phyloP scores from a whole-genome alignment of 2,113 vertebrate species.

The Ariopsis seemanni region DNA sequence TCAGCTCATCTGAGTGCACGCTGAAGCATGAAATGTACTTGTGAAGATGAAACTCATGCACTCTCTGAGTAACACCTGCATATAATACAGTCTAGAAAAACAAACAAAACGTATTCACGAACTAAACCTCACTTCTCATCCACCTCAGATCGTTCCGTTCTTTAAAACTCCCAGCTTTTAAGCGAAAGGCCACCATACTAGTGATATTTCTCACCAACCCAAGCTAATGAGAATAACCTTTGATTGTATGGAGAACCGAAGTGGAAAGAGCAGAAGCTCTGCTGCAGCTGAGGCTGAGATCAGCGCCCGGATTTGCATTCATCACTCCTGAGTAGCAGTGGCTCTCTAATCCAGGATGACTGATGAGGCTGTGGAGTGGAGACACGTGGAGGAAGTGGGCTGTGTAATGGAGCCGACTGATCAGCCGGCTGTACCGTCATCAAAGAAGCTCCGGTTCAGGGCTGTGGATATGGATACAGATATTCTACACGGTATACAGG shows the following conservation, averaged over 20 bases:
- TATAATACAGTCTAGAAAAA: not conserved
- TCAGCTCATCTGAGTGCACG: not conserved
- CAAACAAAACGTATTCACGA: not conserved
- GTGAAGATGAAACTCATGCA: not conserved
- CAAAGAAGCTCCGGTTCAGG: conserved; percentile 13
- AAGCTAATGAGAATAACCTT: conserved; percentile 55
- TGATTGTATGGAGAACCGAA: conserved; percentile 27
- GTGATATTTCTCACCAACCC: conserved; percentile 18
- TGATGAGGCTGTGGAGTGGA: conserved; percentile 49
- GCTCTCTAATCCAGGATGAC: conserved; percentile 37
- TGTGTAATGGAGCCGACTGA: conserved; percentile 33
- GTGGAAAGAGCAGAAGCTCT: conserved; percentile 2
- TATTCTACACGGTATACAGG: not conserved
- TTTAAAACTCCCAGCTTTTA: conserved; percentile 4
- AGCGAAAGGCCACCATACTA: conserved; percentile 26
- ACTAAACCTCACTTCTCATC: not conserved
- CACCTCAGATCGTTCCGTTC: not conserved
- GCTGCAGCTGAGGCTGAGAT: conserved; percentile 41
- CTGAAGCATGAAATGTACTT: not conserved
- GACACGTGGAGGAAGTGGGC: conserved; percentile 49
- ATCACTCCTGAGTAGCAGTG: conserved; percentile 39
- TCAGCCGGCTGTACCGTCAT: conserved; percentile 12
- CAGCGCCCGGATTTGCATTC: conserved; percentile 49
- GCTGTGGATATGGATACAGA: not conserved
- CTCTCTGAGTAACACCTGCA: not conserved